phyloP scores from a whole-genome alignment of 2,888 invertebrate species.

The Pachycephus smyrnensis region DNA sequence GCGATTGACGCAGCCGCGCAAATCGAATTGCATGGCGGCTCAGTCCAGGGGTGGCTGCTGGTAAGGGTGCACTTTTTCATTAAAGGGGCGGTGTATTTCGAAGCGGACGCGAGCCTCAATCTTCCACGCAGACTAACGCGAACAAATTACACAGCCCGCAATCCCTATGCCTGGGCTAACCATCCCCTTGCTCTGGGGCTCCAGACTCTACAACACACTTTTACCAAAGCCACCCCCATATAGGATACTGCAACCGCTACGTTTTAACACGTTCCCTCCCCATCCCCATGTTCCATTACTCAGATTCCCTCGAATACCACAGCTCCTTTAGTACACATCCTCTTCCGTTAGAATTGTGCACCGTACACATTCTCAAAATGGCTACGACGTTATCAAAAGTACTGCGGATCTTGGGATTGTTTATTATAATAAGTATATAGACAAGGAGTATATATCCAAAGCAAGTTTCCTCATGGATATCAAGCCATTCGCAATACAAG shows the following conservation, averaged over 20 bases:
- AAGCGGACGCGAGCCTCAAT: slow-evolving; percentile 33
- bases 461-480: neutral
- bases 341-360: neutral
- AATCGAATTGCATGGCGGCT: neutral
- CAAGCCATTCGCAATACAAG: neutral
- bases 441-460: neutral
- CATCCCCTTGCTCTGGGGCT: slow-evolving; percentile 22
- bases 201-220: slow-evolving; percentile 46
- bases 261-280: slow-evolving; percentile 19
- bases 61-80: slow-evolving; percentile 3
- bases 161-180: slow-evolving; percentile 14
- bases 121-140: slow-evolving; percentile 49
- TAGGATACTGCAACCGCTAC: slow-evolving; percentile 35
- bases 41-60: neutral
- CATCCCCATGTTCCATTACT: slow-evolving; percentile 11
- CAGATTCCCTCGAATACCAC: neutral
- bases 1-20: neutral
- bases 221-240: slow-evolving; percentile 25
- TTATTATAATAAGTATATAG: neutral
- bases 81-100: neutral
- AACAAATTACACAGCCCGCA: slow-evolving; percentile 50
- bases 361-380: neutral
- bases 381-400: neutral
- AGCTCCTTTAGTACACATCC: neutral
- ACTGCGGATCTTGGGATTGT: neutral